Base-by-base conservation (phyloP, 2,113 vertebrate species). In the Paraplagusia blochii region DNA sequence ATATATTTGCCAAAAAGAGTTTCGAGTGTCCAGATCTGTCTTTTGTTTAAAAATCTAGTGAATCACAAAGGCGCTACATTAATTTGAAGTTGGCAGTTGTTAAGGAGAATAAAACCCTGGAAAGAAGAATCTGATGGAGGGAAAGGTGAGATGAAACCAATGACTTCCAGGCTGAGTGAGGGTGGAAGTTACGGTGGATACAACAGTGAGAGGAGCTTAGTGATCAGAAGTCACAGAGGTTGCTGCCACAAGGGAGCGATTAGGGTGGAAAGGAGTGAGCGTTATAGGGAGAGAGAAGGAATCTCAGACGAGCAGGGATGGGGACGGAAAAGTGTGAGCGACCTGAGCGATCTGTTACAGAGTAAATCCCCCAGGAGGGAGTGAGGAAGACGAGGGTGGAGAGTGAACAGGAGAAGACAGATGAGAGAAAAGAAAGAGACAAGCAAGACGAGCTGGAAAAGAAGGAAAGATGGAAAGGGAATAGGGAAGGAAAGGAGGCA, bases 31-130 rank as follows among this genome's bases (percentile, higher is more conserved):
- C n/a, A n/a, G n/a, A n/a, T n/a, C n/a, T n/a, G n/a, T n/a, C n/a
- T n/a, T n/a, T n/a, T n/a, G n/a, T n/a, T n/a, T n/a, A n/a, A n/a
- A n/a, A n/a, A n/a, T n/a, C n/a, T n/a, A n/a, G n/a, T n/a, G n/a
- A n/a, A n/a, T n/a, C n/a, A n/a, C n/a, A n/a, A n/a, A n/a, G n/a
- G n/a, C n/a, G n/a, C n/a, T n/a, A n/a, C n/a, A n/a, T n/a, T n/a
- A n/a, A n/a, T n/a, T n/a, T n/a, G n/a, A n/a, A n/a, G n/a, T n/a
- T 69, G 76, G 76, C 77, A 79, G 45, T 40, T 72, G 78, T 76
- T 78, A 73, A 56, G 15, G 79, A 18, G 64, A 81, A 66, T 44
- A 50, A 51, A 64, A 39, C 50, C 47, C 63, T 46, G 16, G 1
- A 58, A 57, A 46, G 29, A 15, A 59, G 46, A 58, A 34, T 62